phyloP scores from a whole-genome alignment of 2,113 vertebrate genomes.

The Nothoprocta pentlandii region DNA sequence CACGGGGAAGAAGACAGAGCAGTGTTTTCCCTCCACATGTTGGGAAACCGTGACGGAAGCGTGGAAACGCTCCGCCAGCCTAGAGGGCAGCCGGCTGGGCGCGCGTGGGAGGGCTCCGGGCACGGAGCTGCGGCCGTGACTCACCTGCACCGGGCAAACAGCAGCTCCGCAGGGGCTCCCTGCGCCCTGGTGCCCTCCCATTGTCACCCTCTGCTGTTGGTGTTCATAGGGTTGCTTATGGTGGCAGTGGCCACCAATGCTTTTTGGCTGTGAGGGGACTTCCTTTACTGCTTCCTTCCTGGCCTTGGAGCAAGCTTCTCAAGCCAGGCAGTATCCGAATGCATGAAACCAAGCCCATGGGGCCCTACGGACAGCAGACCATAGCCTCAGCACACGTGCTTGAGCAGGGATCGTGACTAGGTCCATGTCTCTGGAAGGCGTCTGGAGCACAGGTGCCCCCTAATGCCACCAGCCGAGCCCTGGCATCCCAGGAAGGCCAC shows the following conservation, averaged over 20 bases:
- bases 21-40: background rate
- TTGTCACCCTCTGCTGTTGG: too few relatives aligned
- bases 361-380: background rate
- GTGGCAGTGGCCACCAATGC: background rate
- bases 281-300: too few relatives aligned
- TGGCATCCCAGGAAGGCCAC: background rate
- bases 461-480: background rate
- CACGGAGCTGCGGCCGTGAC: too few relatives aligned
- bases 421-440: background rate
- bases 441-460: background rate
- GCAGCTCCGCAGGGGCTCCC: too few relatives aligned
- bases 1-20: background rate
- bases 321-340: too few relatives aligned
- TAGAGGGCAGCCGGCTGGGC: too few relatives aligned
- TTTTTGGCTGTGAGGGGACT: background rate
- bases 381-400: fast-evolving
- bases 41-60: too few relatives aligned
- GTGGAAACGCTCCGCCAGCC: background rate
- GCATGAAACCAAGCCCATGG: too few relatives aligned
- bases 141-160: too few relatives aligned
- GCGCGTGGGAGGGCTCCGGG: background rate
- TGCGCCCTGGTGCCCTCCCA: too few relatives aligned
- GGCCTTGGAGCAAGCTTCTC: background rate
- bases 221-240: too few relatives aligned
- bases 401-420: fast-evolving